phyloP scores from a whole-genome alignment of 1,140 invertebrate species.

The Brachionus sp. region DNA sequence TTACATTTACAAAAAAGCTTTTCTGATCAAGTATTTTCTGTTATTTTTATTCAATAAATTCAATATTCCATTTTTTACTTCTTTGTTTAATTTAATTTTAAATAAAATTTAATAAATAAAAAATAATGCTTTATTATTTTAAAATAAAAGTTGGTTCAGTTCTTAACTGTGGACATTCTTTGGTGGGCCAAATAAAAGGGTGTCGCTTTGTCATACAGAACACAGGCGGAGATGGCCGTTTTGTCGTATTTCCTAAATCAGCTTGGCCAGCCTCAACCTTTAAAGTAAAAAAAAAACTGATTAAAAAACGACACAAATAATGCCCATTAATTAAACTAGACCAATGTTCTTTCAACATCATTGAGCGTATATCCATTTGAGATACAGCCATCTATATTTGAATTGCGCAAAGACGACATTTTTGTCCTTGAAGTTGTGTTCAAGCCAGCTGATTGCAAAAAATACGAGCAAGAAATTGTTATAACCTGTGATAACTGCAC shows the following conservation, averaged over 20 bases:
- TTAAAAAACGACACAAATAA: no score
- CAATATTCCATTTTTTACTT: not conserved
- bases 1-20: no score
- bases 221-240: conserved; percentile 55
- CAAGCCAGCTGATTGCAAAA: conserved; percentile 50
- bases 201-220: conserved; percentile 55
- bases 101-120: not conserved
- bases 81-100: not conserved
- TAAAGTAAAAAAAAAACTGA: conserved; percentile 51
- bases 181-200: conserved; percentile 55
- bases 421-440: conserved; percentile 56
- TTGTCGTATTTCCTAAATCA: conserved; percentile 54
- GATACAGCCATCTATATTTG: conserved; percentile 55
- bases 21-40: no score
- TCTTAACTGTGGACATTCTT: conserved; percentile 55
- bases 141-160: conserved; percentile 52
- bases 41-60: no score
- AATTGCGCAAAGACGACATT: conserved; percentile 51
- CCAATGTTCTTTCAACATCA: conserved; percentile 50
- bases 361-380: conserved; percentile 54
- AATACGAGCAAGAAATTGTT: conserved; percentile 51
- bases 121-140: not conserved
- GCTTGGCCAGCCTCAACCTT: conserved; percentile 58
- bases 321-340: conserved; percentile 49
- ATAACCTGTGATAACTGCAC: conserved; percentile 60